Evolutionary conservation across 2,113 vertebrate genomes (phyloP), one percentile per base, ranked within the genome.

Genomic region (Malurus melanocephalus): DNA sequence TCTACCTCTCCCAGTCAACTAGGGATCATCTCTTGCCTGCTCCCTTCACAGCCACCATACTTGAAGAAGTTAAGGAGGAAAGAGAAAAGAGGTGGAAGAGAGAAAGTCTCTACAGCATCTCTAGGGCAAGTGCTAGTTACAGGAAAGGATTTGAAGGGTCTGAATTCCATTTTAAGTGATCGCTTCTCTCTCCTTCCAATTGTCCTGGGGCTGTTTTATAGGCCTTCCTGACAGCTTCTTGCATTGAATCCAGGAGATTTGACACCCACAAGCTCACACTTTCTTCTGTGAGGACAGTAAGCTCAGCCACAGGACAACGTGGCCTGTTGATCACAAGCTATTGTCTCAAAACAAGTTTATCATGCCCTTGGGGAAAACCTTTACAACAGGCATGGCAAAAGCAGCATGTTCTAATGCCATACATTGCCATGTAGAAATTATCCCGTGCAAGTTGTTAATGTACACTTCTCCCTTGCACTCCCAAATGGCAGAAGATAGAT

Each of bases 371-470:
- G n/a, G 49, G 52, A 89, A 51, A 89, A 57, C 24, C 30, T 75
- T 75, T 64, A 71, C 10, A 28, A 68, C 22, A 71, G 66, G 48
- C 32, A 69, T 0, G 2, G 43, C 28, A 52, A 82, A 92, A 78
- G 49, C 12, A 13, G 24, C 2, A 0, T 0, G 6, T n/a, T 73
- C 53, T 51, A 80, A 55, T 2, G 11, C 43, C 71, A 7, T 20
- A 48, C 12, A 18, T 72, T 65, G 45, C 65, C 40, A 49, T 5
- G 33, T 13, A 84, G 61, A 75, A 75, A 43, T n/a, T 45, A 40
- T 28, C 33, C 49, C 60, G 11, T 27, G 27, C 30, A 33, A 86
- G 43, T 14, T 56, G 42, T 27, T 73, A 88, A 59, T 0, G 0
- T 27, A 53, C 14, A 33, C 40, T 51, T 16, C 38, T 59, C 62